phyloP scores from a whole-genome alignment of 2,113 vertebrate species.

The Mungos mungo region DNA sequence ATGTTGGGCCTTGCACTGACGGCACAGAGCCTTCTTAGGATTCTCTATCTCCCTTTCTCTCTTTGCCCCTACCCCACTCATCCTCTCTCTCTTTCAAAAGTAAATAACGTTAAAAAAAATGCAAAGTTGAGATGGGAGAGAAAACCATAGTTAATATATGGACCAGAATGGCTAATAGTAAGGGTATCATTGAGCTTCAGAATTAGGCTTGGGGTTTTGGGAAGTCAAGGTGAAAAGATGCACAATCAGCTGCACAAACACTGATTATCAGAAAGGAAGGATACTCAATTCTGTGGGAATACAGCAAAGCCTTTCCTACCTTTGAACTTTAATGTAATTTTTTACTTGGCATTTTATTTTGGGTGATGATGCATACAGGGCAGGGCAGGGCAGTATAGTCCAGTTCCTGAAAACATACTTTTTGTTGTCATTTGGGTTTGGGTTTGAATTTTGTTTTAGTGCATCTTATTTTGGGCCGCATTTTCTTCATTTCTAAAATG shows the following conservation, averaged over 20 bases:
- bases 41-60: too few relatives aligned
- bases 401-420: background rate
- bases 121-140: background rate
- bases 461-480: background rate
- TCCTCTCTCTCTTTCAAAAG: too few relatives aligned
- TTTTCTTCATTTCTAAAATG: constrained; percentile 39
- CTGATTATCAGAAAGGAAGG: constrained; percentile 31
- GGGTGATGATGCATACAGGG: background rate
- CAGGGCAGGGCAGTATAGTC: background rate
- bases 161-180: background rate
- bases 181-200: background rate
- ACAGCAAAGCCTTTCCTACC: background rate
- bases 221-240: constrained; percentile 21
- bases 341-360: constrained; percentile 46
- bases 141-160: background rate
- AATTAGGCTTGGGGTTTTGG: constrained; percentile 24
- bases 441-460: constrained; percentile 48
- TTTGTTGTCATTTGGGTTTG: background rate
- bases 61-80: too few relatives aligned
- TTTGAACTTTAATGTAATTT: constrained; percentile 1
- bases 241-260: background rate
- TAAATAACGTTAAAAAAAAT: background rate
- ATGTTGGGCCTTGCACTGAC: too few relatives aligned
- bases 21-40: too few relatives aligned
- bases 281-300: background rate